Percentiles rank a stretch among this genome's conserved stretches.
Evolutionary conservation across 2,888 invertebrate species (phyloP).

Genomic region (Rotaria macrura): DNA sequence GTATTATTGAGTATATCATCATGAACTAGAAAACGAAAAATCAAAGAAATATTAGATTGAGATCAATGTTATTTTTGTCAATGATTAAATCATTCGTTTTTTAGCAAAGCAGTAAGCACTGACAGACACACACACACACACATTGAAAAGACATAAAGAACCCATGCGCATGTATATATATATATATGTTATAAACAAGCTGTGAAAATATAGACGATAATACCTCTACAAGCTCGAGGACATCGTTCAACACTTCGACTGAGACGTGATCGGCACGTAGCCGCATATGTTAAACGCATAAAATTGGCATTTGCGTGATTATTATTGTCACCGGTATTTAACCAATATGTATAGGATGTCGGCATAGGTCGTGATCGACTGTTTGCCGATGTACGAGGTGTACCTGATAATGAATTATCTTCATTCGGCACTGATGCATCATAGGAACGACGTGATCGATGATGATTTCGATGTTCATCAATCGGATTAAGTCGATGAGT

Average conservation of each 20-base stretch:
- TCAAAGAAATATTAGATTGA: too few species aligned
- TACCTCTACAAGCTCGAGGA: constrained; percentile 21
- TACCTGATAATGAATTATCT: not conserved
- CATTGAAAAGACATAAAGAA: not conserved
- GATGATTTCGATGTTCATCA: not conserved
- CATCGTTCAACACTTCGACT: constrained; percentile 2
- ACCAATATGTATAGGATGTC: not conserved
- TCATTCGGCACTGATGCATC: not conserved
- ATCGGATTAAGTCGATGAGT: not conserved
- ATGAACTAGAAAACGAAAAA: not conserved
- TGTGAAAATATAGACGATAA: not conserved
- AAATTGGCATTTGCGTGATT: not conserved
- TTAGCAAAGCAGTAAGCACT: not conserved
- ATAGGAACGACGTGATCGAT: not conserved
- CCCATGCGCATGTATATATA: not conserved
- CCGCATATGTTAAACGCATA: constrained; percentile 17
- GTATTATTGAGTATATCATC: not conserved
- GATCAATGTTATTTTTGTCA: too few species aligned
- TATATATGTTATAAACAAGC: too few species aligned
- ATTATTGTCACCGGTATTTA: constrained; percentile 8
- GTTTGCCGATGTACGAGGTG: not conserved
- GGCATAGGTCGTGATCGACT: not conserved
- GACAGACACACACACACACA: not conserved
- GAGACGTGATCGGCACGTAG: not conserved
- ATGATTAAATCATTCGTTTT: not conserved